Evolutionary conservation across 2,113 vertebrate species (phyloP).

Genomic region (Struthidea cinerea): DNA sequence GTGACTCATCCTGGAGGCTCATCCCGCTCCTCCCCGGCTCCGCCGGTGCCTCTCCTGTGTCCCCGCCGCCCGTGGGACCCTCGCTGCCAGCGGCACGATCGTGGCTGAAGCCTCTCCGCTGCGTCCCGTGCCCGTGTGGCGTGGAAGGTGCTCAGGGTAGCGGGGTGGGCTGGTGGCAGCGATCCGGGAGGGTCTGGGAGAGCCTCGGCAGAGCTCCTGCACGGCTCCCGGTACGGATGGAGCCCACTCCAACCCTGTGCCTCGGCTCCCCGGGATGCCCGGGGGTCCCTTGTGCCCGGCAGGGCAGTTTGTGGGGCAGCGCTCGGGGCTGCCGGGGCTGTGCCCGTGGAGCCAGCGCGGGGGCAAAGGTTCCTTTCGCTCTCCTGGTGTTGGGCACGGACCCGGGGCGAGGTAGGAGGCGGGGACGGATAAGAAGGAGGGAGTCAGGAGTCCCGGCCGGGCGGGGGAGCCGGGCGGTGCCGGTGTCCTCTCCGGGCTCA

Average conservation of each 20-base stretch:
- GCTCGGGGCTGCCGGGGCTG: background rate
- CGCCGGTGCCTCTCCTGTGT: rapidly evolving
- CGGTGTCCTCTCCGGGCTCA: background rate
- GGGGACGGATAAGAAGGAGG: background rate
- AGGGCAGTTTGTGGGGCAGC: background rate
- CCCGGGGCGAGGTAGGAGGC: rapidly evolving
- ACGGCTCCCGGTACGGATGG: rapidly evolving
- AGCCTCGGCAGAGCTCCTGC: background rate
- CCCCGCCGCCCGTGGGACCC: rapidly evolving
- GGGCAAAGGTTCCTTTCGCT: background rate
- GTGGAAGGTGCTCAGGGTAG: background rate
- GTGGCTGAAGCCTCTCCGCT: background rate
- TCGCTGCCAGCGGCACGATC: rapidly evolving
- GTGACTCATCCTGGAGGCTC: background rate
- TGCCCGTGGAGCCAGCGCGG: background rate
- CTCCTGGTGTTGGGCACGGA: rapidly evolving
- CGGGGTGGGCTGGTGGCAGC: background rate
- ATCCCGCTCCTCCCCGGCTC: background rate
- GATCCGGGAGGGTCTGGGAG: background rate
- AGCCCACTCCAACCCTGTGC: rapidly evolving
- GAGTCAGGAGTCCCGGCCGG: background rate
- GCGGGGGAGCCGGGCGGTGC: background rate
- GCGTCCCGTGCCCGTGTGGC: rapidly evolving
- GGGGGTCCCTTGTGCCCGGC: background rate
- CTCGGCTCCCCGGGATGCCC: rapidly evolving